Evolutionary conservation across 1,140 invertebrate species (phyloP), one percentile per base, ranked within the genome.

Genomic region (Battus philenor): DNA sequence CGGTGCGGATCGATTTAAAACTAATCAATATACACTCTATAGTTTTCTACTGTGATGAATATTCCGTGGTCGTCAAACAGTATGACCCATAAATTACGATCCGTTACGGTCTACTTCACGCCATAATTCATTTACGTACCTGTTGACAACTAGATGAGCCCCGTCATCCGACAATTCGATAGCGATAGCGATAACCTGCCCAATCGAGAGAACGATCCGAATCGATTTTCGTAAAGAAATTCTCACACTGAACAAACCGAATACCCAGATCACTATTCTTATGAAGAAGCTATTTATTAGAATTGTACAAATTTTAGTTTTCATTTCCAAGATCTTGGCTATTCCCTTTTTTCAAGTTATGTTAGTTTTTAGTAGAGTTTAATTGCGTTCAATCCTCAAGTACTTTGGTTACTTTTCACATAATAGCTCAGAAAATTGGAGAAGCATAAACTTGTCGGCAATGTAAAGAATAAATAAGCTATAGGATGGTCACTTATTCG

Each of bases 81-180:
- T 33, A 45, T 77, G 77, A 75, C 76, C 79, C 63, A 73, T 76
- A 72, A 76, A 79, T 68, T 44, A 52, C 51, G 61, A 79, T 80
- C 68, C 70, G 80, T 81, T 54, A 69, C 76, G 76, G 66, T 76
- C 80, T 80, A 81, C 65, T 84, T 78, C 56, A 41, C 65, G 51
- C 54, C 46, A 39, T 76, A 71, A 81, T 78, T 80, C 72, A 60
- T 64, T 68, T 76, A 62, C 41, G 48, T 50, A 44, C 44, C 27
- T 51, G 33, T 36, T 26, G 34, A 17, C 20, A 45, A 44, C 50
- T 24, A 39, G 34, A 30, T 50, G 45, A 41, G 45, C 27, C 46
- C 45, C 41, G 11, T 27, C 16, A 17, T 33, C 32, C 22, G 12
- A 29, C 15, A 30, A 30, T 30, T 30, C 9, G 38, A 41, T 6